Conservation (phyloP, 2,888 invertebrate genomes). For the Endotricha flammealis region DNA sequence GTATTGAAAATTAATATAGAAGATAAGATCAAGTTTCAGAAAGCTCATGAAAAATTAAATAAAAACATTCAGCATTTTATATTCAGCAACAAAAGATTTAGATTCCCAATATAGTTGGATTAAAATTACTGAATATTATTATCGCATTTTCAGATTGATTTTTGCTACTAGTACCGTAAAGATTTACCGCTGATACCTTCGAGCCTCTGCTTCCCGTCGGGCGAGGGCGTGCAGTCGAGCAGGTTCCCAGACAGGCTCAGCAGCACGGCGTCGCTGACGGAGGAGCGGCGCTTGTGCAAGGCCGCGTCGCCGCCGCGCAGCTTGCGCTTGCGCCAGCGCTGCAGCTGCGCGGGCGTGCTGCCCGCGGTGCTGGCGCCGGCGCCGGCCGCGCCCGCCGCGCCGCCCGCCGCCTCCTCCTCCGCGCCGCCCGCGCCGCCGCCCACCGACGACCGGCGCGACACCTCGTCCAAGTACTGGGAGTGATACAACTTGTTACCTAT, state of each 20-base stretch:
- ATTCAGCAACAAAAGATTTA: too few relatives aligned
- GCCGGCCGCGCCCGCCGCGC: slow-evolving; percentile 22
- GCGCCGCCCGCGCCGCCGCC: slow-evolving; percentile 35
- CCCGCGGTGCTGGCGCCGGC: slow-evolving; percentile 29
- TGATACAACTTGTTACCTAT: too few relatives aligned
- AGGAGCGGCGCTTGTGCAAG: slow-evolving; percentile 88
- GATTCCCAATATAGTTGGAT: too few relatives aligned
- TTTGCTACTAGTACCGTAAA: too few relatives aligned
- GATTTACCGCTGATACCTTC: slow-evolving; percentile 55
- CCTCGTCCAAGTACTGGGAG: slow-evolving; percentile 70
- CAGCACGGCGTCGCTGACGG: slow-evolving; percentile 90
- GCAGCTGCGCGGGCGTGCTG: slow-evolving; percentile 59
- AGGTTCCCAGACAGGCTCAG: slow-evolving; percentile 92
- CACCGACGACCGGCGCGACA: slow-evolving; percentile 69
- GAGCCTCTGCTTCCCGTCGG: slow-evolving; percentile 81
- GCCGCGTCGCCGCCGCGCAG: slow-evolving; percentile 78
- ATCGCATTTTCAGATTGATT: too few relatives aligned
- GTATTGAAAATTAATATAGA: too few relatives aligned
- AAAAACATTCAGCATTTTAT: too few relatives aligned
- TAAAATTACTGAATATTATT: too few relatives aligned
- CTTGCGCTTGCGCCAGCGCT: slow-evolving; percentile 87
- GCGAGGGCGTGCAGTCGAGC: slow-evolving; percentile 91
- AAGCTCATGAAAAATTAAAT: too few relatives aligned
- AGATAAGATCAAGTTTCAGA: too few relatives aligned
- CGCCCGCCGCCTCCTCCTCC: slow-evolving; percentile 24